Conservation (phyloP, 2,797 vertebrate genomes). For the Nyctalus aviator region DNA sequence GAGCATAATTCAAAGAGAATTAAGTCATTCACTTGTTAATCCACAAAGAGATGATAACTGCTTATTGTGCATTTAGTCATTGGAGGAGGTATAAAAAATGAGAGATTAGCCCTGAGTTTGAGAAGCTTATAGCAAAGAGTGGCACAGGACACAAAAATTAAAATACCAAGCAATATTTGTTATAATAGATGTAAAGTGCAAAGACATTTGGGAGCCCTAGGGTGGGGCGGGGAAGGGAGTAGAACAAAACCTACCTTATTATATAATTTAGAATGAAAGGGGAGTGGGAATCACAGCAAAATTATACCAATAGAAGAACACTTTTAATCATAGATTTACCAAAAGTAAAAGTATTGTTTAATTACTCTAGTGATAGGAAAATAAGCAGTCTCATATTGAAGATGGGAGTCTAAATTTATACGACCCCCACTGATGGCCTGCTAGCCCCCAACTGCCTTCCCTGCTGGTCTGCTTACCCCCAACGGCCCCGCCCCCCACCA, state of each 20-base stretch:
- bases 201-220: neutral
- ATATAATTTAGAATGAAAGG: neutral
- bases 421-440: too few species aligned
- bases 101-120: neutral
- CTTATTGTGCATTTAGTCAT: neutral
- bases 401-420: neutral
- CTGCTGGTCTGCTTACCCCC: too few species aligned
- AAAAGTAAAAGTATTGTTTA: neutral
- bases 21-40: constrained; percentile 21
- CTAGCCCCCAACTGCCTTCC: too few species aligned
- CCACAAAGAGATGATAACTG: neutral
- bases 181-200: neutral
- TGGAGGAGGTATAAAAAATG: neutral
- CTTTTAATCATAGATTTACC: neutral
- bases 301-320: neutral
- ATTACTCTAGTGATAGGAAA: neutral
- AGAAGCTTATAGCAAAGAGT: neutral
- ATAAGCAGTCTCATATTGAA: neutral
- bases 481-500: too few species aligned
- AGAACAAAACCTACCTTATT: neutral
- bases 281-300: neutral
- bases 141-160: neutral
- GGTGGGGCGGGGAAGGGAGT: neutral
- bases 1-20: constrained; percentile 45
- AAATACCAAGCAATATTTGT: neutral